A percentile compares a stretch with the other conserved stretches of the same genome.
phyloP scores from a whole-genome alignment of 2,797 vertebrate species.

The Scarus forsteni region DNA sequence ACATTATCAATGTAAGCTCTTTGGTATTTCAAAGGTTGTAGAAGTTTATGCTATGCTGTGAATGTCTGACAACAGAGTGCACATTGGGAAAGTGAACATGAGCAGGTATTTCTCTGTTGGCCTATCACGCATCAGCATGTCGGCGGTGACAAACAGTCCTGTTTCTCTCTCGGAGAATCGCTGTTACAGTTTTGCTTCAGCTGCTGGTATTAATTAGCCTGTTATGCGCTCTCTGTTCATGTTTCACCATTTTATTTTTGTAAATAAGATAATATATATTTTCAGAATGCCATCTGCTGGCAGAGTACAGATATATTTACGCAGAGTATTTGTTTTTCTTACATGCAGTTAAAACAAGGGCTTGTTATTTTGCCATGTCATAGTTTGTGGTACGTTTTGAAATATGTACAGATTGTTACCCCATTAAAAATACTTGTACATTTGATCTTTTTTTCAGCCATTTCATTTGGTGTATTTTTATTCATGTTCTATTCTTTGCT shows the following conservation, averaged over 20 bases:
- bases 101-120: conserved; percentile 33
- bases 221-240: conserved; percentile 36
- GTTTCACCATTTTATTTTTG: conserved; percentile 41
- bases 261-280: conserved; percentile 81
- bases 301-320: conserved; percentile 88
- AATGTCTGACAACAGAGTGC: conserved; percentile 72
- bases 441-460: conserved; percentile 16
- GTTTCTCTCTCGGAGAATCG: conserved; percentile 41
- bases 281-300: conserved; percentile 93
- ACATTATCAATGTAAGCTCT: conserved; percentile 53
- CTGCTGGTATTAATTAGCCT: conserved; percentile 37
- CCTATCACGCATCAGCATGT: conserved; percentile 36
- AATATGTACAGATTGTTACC: conserved; percentile 41
- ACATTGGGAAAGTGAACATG: conserved; percentile 69
- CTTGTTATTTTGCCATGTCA: conserved; percentile 86
- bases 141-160: conserved; percentile 46
- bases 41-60: conserved; percentile 47
- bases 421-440: conserved; percentile 36
- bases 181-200: conserved; percentile 64
- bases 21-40: conserved; percentile 61
- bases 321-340: conserved; percentile 84
- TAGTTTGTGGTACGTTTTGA: conserved; percentile 67
- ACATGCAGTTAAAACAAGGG: conserved; percentile 87
- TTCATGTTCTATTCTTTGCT: conserved; percentile 54
- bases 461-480: conserved; percentile 50